These are phyloP conservation scores for Aldabrachelys gigantea DNA, from an alignment of 2,113 vertebrate genomes.

Conservation along the genomic window DNA sequence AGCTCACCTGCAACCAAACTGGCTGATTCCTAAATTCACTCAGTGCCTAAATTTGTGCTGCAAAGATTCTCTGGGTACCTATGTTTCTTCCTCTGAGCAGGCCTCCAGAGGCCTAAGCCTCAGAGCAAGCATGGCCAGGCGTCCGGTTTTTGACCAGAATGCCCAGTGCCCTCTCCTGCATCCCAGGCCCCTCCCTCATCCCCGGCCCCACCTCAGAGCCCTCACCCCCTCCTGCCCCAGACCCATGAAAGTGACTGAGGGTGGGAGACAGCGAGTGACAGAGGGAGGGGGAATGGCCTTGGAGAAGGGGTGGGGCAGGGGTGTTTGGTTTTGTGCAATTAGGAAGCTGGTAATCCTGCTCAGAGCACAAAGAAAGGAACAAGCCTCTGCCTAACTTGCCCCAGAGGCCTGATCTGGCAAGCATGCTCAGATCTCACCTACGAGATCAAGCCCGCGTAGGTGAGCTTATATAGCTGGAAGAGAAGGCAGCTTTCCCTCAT, in stretches of 20 bases:
- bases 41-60: not conserved
- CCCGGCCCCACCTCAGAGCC: no score
- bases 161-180: no score
- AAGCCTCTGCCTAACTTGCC: not conserved
- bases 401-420: not conserved
- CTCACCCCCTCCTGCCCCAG: no score
- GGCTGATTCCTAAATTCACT: not conserved
- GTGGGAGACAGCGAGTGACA: no score
- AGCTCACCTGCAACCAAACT: not conserved
- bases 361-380: not conserved
- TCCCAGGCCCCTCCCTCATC: no score
- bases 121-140: not conserved
- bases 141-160: no score
- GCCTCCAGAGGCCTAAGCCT: not conserved
- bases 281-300: no score
- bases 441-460: not conserved
- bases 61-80: not conserved
- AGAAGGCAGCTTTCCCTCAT: not conserved
- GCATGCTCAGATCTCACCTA: not conserved
- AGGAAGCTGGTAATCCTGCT: no score
- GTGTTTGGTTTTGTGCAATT: no score
- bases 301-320: no score
- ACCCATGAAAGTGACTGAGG: no score
- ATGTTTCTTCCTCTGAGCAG: not conserved
- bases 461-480: not conserved